Conservation (phyloP, 2,113 vertebrate genomes). For the Anoura caudifer region DNA sequence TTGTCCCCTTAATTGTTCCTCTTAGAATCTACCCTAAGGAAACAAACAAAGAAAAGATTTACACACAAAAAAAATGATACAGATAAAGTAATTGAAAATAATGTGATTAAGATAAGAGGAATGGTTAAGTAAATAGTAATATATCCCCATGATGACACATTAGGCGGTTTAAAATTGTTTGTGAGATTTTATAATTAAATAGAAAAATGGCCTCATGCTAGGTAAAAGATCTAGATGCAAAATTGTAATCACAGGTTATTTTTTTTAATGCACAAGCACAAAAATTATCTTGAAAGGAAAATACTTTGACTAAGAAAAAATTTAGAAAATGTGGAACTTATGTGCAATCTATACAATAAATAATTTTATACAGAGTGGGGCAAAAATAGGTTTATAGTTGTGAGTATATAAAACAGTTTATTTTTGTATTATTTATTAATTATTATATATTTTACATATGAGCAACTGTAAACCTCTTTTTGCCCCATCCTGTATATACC, state of each 20-base stretch:
- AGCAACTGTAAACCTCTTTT: no score
- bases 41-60: neutral
- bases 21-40: conserved; percentile 17
- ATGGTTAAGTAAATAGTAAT: neutral
- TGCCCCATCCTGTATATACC: neutral
- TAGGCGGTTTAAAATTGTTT: conserved; percentile 19
- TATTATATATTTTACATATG: no score
- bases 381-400: no score
- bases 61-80: neutral
- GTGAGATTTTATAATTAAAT: conserved; percentile 42
- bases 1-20: neutral
- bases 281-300: conserved; percentile 22
- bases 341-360: neutral
- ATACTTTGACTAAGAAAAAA: conserved; percentile 12
- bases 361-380: neutral
- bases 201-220: conserved; percentile 8
- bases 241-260: neutral
- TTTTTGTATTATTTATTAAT: no score
- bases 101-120: conserved; percentile 2
- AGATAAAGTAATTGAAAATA: neutral
- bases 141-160: neutral
- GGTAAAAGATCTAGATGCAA: neutral
- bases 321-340: conserved; percentile 11
- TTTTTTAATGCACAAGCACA: neutral
- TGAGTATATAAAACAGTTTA: no score